phyloP scores from a whole-genome alignment of 2,888 invertebrate genomes.

The Chloromyia formosa region DNA sequence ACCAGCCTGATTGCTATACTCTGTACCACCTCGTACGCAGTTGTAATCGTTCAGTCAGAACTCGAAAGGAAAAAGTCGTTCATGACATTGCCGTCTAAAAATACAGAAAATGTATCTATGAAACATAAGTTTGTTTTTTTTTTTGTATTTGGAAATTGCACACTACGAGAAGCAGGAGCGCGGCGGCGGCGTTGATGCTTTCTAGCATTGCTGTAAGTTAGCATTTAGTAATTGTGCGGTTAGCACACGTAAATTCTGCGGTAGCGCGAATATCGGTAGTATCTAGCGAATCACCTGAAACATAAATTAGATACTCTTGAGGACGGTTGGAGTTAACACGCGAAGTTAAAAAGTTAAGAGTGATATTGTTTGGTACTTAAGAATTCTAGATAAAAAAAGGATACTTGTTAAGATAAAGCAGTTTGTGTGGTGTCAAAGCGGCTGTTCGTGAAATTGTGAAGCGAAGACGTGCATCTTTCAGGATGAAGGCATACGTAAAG shows the following conservation, averaged over 20 bases:
- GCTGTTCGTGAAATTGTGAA: not conserved
- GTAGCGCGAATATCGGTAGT: not conserved
- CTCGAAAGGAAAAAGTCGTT: constrained; percentile 19
- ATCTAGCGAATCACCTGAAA: not conserved
- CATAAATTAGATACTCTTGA: too few species aligned
- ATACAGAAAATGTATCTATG: constrained; percentile 23
- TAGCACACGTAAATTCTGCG: not conserved
- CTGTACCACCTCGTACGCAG: too few species aligned
- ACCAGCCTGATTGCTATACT: too few species aligned
- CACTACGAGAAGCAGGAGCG: constrained; percentile 23
- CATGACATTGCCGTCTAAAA: constrained; percentile 36
- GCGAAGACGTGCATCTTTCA: not conserved
- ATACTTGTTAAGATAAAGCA: not conserved
- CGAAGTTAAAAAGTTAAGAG: too few species aligned
- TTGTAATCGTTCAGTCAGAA: not conserved
- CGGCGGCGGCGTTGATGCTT: not conserved
- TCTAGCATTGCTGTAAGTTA: constrained; percentile 3
- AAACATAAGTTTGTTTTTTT: not conserved
- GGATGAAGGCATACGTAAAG: constrained; percentile 2
- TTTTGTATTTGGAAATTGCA: constrained; percentile 5
- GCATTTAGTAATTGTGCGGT: constrained; percentile 20
- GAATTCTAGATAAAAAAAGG: not conserved
- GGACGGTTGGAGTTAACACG: too few species aligned
- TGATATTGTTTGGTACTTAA: not conserved
- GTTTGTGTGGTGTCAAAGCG: not conserved